These are phyloP conservation scores for Branchellion lobata DNA, from an alignment of 2,888 invertebrate genomes.

Conservation along the genomic window DNA sequence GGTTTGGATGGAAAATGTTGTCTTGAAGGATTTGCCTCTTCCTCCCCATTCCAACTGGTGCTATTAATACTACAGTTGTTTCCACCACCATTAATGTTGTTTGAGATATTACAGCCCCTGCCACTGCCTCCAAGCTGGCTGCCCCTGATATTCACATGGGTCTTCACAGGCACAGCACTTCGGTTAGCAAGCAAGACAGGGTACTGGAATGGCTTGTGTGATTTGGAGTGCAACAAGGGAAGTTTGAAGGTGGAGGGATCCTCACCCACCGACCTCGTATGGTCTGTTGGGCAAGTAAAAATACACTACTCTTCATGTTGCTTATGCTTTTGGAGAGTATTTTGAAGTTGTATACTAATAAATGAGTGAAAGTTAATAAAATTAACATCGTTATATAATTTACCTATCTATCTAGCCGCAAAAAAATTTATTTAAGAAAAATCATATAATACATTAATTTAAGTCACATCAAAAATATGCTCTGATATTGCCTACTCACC, in stretches of 20 bases:
- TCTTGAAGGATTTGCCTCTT: too few species aligned
- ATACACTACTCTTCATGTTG: slow-evolving; percentile 13
- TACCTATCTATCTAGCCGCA: too few species aligned
- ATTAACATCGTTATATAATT: too few species aligned
- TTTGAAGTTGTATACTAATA: too few species aligned
- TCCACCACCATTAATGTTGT: background rate
- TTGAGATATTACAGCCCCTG: background rate
- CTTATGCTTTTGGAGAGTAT: too few species aligned
- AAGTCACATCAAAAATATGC: too few species aligned
- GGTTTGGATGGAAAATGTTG: too few species aligned
- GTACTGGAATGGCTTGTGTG: slow-evolving; percentile 39
- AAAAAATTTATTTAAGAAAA: too few species aligned
- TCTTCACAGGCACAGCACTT: slow-evolving; percentile 33
- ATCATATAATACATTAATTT: too few species aligned
- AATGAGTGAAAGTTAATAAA: too few species aligned
- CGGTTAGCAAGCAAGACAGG: slow-evolving; percentile 39
- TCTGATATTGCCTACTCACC: too few species aligned
- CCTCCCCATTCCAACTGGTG: too few species aligned
- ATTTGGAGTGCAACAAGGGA: slow-evolving; percentile 38
- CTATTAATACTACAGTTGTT: background rate
- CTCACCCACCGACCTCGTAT: background rate
- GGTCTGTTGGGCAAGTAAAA: background rate
- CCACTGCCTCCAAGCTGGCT: background rate
- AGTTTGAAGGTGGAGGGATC: slow-evolving; percentile 18
- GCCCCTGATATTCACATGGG: background rate